A percentile compares a stretch with the other conserved stretches of the same genome.
These are phyloP conservation scores for Luffia ferchaultella DNA, from an alignment of 2,888 invertebrate species.

Conservation along the genomic window DNA sequence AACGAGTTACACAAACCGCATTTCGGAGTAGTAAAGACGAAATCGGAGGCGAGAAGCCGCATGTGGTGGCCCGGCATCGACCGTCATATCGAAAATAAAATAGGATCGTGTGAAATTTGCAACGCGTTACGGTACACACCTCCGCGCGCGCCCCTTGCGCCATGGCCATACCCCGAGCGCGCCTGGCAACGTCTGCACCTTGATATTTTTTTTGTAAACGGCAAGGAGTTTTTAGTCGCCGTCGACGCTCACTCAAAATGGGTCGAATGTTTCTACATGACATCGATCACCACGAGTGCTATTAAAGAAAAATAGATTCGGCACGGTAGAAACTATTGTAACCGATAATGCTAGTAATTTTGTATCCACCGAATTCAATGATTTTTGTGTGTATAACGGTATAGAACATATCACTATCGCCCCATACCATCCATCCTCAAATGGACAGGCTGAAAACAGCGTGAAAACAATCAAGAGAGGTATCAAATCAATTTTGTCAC, in stretches of 20 bases:
- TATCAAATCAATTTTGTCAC: constrained; percentile 9
- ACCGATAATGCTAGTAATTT: too few species aligned
- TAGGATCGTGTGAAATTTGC: constrained; percentile 11
- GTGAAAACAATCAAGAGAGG: constrained; percentile 15
- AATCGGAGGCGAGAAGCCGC: constrained; percentile 9
- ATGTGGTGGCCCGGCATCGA: constrained; percentile 14
- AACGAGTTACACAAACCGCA: constrained; percentile 11
- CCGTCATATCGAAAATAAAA: constrained; percentile 11
- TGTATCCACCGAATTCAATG: too few species aligned
- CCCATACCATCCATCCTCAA: too few species aligned
- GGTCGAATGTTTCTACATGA: constrained; percentile 13
- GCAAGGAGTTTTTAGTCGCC: constrained; percentile 8
- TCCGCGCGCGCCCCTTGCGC: constrained; percentile 10
- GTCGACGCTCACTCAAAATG: constrained; percentile 11
- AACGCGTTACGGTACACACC: constrained; percentile 7
- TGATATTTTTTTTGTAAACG: constrained; percentile 9
- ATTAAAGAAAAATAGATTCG: constrained; percentile 8
- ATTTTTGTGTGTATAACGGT: too few species aligned
- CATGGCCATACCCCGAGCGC: constrained; percentile 9
- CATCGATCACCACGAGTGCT: constrained; percentile 2
- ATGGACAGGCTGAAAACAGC: constrained; percentile 14
- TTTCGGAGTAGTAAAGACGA: constrained; percentile 14
- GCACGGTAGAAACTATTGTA: too few species aligned
- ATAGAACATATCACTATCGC: too few species aligned
- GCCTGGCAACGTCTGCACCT: constrained; percentile 10